Conservation (phyloP, 2,797 vertebrate species). For the Peromyscus aztecus region DNA sequence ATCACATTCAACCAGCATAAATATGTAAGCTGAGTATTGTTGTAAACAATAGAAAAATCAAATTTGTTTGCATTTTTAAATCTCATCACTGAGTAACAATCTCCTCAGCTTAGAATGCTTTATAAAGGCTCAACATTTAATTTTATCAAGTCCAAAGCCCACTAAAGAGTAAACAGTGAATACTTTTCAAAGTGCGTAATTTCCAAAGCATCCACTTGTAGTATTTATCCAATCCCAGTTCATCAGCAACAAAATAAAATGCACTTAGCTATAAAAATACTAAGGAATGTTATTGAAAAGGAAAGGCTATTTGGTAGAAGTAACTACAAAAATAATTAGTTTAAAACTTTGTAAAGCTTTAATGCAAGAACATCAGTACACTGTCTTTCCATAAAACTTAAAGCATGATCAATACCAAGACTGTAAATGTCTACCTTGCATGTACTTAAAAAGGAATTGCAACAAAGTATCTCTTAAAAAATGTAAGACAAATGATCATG, state of each 20-base stretch:
- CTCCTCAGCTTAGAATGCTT: slow-evolving; percentile 80
- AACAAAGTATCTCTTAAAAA: slow-evolving; percentile 84
- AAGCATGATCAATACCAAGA: slow-evolving; percentile 90
- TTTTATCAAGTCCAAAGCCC: slow-evolving; percentile 81
- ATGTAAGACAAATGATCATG: slow-evolving; percentile 85
- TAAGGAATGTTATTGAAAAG: slow-evolving; percentile 92
- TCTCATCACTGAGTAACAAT: slow-evolving; percentile 80
- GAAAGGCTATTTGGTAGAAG: slow-evolving; percentile 94
- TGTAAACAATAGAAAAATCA: slow-evolving; percentile 88
- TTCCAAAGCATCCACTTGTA: slow-evolving; percentile 81
- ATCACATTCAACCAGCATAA: slow-evolving; percentile 88
- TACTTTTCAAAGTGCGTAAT: slow-evolving; percentile 83
- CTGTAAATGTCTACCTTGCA: slow-evolving; percentile 89
- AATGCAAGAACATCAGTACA: slow-evolving; percentile 91
- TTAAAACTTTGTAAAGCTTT: slow-evolving; percentile 92
- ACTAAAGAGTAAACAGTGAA: slow-evolving; percentile 78
- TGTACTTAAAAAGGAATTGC: slow-evolving; percentile 85
- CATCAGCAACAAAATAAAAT: slow-evolving; percentile 87
- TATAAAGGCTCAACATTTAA: slow-evolving; percentile 79
- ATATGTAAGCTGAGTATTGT: slow-evolving; percentile 87
- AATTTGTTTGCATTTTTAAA: slow-evolving; percentile 80
- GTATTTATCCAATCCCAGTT: slow-evolving; percentile 86
- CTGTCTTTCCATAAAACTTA: slow-evolving; percentile 89
- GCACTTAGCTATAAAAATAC: slow-evolving; percentile 90
- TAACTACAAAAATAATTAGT: slow-evolving; percentile 98